Evolutionary conservation across 2,113 vertebrate species (phyloP), one percentile per base, ranked within the genome.

Genomic region (Hyla sarda): DNA sequence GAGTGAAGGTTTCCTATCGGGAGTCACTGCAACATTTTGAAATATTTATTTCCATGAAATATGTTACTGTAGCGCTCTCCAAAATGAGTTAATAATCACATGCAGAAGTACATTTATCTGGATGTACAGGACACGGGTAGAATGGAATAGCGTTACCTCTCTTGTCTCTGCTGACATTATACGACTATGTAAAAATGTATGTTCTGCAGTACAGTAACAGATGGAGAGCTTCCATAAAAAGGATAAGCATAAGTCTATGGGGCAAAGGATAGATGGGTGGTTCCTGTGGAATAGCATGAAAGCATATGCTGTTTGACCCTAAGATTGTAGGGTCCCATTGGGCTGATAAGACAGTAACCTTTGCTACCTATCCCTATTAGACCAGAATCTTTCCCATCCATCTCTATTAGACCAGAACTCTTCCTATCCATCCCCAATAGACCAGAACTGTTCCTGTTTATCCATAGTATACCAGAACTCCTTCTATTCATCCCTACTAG

Each of bases 21-120:
- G 83, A 84, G 54, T 56, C 72, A 84, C 14, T 84, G 41, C 41
- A 84, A 74, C 56, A 76, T 76, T 74, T 62, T 76, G 50, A 74
- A 76, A 32, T 84, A 60, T 75, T 84, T 84, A 50, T 76, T 84
- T 62, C 19, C 2, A 17, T 62, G 54, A 76, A 76, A 76, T 76
- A 58, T 84, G 54, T 76, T 75, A 48, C 41, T 76, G n/a, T 62
- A 62, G 21, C 32, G 47, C 54, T 60, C 50, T 75, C 83, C 37
- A 76, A 62, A 84, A 76, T 75, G 41, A 65, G n/a, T 50, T 37
- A 83, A 83, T 72, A 75, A 74, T 37, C 23, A 60, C 37, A 74
- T 60, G 12, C 50, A 74, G 25, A 3, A 69, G 28, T 82, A 50
- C 45, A 67, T 71, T 23, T 71, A 52, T 81, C 56, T 65, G n/a